Evolutionary conservation across 2,888 invertebrate species (phyloP).

Genomic region (Spilosoma lubricipeda): DNA sequence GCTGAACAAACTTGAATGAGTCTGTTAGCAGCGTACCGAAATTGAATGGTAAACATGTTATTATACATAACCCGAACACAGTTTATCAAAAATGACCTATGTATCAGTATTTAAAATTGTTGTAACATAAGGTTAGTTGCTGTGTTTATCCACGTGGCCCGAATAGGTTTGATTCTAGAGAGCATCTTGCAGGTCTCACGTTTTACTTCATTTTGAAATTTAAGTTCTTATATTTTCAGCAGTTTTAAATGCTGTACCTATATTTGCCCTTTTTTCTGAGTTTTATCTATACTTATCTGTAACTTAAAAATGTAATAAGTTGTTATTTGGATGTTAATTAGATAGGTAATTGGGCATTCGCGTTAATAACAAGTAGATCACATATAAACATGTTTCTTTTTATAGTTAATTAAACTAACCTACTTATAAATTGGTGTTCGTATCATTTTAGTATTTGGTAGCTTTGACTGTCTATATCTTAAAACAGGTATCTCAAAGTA

Average conservation of each 20-base stretch:
- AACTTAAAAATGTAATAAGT: background rate
- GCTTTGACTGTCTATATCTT: background rate
- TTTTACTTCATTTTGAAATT: background rate
- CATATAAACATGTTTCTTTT: conserved; percentile 1
- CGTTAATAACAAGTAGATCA: background rate
- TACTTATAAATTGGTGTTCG: background rate
- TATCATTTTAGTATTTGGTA: background rate
- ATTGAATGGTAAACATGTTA: conserved; percentile 65
- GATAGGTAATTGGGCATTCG: background rate
- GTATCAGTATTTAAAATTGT: conserved; percentile 35
- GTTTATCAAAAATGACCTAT: conserved; percentile 61
- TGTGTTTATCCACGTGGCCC: conserved; percentile 25
- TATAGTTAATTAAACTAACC: no score
- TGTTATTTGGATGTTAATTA: background rate
- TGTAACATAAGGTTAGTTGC: conserved; percentile 34
- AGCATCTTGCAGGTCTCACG: background rate
- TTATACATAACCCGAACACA: conserved; percentile 63
- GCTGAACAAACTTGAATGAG: conserved; percentile 54
- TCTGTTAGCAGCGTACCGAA: conserved; percentile 44
- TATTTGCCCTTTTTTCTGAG: background rate
- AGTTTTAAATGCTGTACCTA: background rate
- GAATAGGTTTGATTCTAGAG: conserved; percentile 7
- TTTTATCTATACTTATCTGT: background rate
- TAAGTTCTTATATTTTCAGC: background rate
- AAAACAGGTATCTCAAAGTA: background rate